Conservation (phyloP, 2,888 invertebrate genomes). For the Thumatha senex region DNA sequence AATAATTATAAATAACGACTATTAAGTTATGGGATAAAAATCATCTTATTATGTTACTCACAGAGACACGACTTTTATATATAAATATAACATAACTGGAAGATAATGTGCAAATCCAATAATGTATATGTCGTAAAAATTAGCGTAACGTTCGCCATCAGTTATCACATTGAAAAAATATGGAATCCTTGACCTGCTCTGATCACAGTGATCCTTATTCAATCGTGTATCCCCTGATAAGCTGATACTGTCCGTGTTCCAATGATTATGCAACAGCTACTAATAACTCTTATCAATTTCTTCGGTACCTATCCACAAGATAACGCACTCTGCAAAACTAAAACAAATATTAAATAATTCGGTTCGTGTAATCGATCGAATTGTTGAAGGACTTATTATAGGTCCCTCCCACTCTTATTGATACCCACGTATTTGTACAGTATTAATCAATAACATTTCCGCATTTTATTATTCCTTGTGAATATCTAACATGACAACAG, state of each 20-base stretch:
- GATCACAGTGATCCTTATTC: background rate
- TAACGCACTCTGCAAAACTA: constrained; percentile 6
- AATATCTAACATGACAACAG: background rate
- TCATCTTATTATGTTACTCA: too few species aligned
- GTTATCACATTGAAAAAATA: background rate
- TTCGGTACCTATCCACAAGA: constrained; percentile 13
- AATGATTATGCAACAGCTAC: constrained; percentile 19
- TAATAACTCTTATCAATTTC: constrained; percentile 28
- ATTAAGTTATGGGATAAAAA: too few species aligned
- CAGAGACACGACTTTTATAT: too few species aligned
- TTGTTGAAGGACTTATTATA: background rate
- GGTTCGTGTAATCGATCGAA: background rate
- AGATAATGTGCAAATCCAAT: too few species aligned
- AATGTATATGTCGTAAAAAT: too few species aligned
- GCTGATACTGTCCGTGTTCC: constrained; percentile 6
- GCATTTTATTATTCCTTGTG: background rate
- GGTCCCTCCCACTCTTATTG: background rate
- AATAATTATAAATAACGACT: too few species aligned
- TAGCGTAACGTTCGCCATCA: too few species aligned
- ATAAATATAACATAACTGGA: too few species aligned
- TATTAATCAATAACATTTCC: background rate
- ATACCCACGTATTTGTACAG: background rate
- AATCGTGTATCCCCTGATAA: constrained; percentile 12
- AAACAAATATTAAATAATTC: constrained; percentile 1
- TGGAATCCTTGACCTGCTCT: background rate